Conservation (phyloP, 92 coral and sea anemone genomes). For the Epizoanthus illoricatus region DNA sequence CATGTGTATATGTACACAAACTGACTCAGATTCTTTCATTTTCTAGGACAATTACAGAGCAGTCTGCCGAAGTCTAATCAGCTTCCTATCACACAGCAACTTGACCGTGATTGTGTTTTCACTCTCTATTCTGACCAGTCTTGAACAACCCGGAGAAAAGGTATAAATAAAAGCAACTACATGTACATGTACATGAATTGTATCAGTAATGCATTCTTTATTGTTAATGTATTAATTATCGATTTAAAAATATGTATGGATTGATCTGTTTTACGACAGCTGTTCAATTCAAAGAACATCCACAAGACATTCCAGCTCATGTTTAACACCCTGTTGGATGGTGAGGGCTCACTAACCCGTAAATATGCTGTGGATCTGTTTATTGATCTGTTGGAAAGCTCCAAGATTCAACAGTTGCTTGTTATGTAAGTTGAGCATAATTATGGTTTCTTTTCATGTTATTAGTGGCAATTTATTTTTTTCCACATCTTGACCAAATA, state of each 20-base stretch:
- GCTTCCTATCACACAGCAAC: conserved; percentile 87
- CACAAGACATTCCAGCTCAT: conserved; percentile 94
- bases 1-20: background rate
- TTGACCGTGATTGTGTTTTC: conserved; percentile 90
- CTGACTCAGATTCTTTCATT: conserved; percentile 7
- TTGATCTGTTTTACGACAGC: conserved; percentile 45
- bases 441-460: background rate
- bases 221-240: too few species aligned
- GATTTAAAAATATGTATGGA: background rate
- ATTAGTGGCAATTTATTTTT: too few species aligned
- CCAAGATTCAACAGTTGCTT: conserved; percentile 91
- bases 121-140: conserved; percentile 87
- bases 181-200: too few species aligned
- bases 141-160: conserved; percentile 98
- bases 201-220: too few species aligned
- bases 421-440: conserved; percentile 64
- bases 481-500: too few species aligned
- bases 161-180: conserved; percentile 24
- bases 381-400: conserved; percentile 85
- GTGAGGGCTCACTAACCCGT: conserved; percentile 85
- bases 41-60: conserved; percentile 91
- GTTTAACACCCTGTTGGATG: conserved; percentile 86
- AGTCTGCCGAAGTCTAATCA: conserved; percentile 81
- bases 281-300: conserved; percentile 93
- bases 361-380: conserved; percentile 94